A percentile compares a stretch with the other conserved stretches of the same genome.
Conservation (phyloP, 2,797 vertebrate species). For the Antrozous pallidus region DNA sequence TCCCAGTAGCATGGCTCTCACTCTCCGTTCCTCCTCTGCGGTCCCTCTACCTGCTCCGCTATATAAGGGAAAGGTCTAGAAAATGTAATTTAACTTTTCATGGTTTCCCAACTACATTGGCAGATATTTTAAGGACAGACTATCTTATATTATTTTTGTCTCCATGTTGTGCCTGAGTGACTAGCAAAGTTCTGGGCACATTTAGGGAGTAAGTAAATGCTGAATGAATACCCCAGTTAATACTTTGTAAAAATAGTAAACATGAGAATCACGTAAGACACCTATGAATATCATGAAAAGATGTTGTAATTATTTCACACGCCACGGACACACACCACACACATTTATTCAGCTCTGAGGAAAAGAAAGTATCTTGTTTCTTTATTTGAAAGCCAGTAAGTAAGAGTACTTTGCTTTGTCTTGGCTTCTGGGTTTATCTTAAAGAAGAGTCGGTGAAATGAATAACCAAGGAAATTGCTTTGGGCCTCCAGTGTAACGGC, state of each 20-base stretch:
- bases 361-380: constrained; percentile 25
- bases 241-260: neutral
- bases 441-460: neutral
- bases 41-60: neutral
- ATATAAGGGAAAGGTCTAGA: neutral
- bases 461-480: constrained; percentile 7
- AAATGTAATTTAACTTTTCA: constrained; percentile 4
- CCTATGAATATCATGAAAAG: neutral
- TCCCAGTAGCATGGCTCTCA: neutral
- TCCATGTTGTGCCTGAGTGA: neutral
- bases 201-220: neutral
- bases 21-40: neutral
- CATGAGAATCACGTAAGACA: neutral
- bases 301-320: neutral
- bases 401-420: neutral
- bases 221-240: neutral
- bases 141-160: neutral
- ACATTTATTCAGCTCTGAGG: neutral
- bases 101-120: neutral
- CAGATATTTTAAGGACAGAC: neutral
- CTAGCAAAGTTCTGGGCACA: neutral
- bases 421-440: constrained; percentile 19
- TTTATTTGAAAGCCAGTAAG: constrained; percentile 13
- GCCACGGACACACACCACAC: neutral
- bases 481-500: neutral